These are phyloP conservation scores for Aphelenchoides fujianensis DNA, from an alignment of 1,140 invertebrate species.

Conservation along the genomic window DNA sequence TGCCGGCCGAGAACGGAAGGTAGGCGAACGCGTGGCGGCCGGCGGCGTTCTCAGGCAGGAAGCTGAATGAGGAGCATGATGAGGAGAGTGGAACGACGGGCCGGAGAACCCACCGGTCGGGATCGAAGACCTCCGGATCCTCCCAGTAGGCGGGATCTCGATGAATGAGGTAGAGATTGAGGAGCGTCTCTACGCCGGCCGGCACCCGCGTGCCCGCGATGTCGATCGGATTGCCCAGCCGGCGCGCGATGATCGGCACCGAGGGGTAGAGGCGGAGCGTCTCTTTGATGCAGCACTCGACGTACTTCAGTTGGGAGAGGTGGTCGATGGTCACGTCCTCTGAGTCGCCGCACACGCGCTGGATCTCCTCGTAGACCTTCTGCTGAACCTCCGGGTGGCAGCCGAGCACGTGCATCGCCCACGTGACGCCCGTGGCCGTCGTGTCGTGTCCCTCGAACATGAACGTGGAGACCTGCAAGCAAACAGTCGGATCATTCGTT, in stretches of 20 bases:
- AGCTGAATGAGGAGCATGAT: constrained; percentile 22
- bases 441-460: constrained; percentile 90
- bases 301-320: constrained; percentile 76
- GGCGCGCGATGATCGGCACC: constrained; percentile 64
- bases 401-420: constrained; percentile 65
- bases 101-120: constrained; percentile 74
- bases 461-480: constrained; percentile 64
- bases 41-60: constrained; percentile 68
- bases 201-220: constrained; percentile 62
- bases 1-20: constrained; percentile 63
- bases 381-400: constrained; percentile 68
- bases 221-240: constrained; percentile 64
- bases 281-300: constrained; percentile 78
- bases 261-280: constrained; percentile 69
- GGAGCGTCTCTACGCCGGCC: constrained; percentile 67
- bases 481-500: no score
- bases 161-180: constrained; percentile 72
- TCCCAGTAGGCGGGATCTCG: constrained; percentile 70
- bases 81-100: background rate
- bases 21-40: constrained; percentile 62
- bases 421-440: constrained; percentile 77
- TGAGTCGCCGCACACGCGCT: constrained; percentile 74
- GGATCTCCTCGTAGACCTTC: constrained; percentile 74
- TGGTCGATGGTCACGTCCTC: constrained; percentile 75
- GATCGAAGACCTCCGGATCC: constrained; percentile 80